Evolutionary conservation across 2,888 invertebrate species (phyloP), one percentile per base, ranked within the genome.

Genomic region (Lasioglossum vierecki): DNA sequence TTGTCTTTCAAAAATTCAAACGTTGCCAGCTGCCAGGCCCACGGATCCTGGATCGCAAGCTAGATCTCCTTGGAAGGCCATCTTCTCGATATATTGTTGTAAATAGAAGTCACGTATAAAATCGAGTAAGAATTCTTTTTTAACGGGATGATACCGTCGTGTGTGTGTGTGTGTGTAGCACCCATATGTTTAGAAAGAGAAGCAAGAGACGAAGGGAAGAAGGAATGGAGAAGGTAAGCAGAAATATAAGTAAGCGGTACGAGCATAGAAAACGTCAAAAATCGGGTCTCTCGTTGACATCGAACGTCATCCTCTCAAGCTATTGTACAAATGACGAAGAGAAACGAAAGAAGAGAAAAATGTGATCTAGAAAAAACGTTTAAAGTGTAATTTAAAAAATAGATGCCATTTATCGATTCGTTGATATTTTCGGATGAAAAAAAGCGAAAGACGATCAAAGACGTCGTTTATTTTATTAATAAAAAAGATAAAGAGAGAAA

Each of bases 71-170:
- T 92, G 91, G 90, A 92, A 89, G 84, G 92, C 90, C 92, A 93
- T 93, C 92, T 91, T 92, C 91, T 90, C 89, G 89, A 90, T 88
- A 91, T 86, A 91, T 91, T 90, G 86, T 90, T 94, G 93, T 93
- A 94, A 92, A 94, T 93, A 93, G 92, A 94, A 83, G 91, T 92
- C 88, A 90, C 82, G 84, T 91, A 89, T 89, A 92, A 93, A 92
- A 89, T 92, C 86, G 90, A 90, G 84, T 92, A 92, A 93, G 88
- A 91, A 91, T 92, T 92, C 35, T 70, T 84, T 92, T 92, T 91
- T 91, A 91, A 92, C 92, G 93, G 94, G 93, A 93, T 93, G 91
- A 94, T 93, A 94, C 93, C 94, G 94, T 30, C 26, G 93, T 91
- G 92, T 92, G 92, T 72, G 72, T n/a, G n/a, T 72, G 46, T 72